Percentiles rank a stretch among this genome's conserved stretches.
Conservation (phyloP, 2,113 vertebrate genomes). For the Zootoca vivipara region DNA sequence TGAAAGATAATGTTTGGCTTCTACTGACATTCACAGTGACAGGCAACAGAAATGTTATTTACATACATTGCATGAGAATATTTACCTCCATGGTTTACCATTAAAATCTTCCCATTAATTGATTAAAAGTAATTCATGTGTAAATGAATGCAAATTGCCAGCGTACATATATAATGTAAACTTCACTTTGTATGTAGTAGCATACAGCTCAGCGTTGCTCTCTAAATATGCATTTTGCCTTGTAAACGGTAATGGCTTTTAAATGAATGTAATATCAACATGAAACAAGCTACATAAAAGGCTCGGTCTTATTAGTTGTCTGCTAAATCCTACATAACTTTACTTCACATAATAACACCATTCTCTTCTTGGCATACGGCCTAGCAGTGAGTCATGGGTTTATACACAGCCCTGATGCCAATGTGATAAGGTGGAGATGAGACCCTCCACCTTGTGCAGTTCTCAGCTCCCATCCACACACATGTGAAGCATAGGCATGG, state of each 20-base stretch:
- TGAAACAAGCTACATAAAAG: neutral
- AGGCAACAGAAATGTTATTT: slow-evolving; percentile 69
- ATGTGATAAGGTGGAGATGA: neutral
- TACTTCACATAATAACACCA: neutral
- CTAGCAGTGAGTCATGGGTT: neutral
- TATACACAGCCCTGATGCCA: neutral
- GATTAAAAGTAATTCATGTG: slow-evolving; percentile 69
- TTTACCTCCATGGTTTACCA: slow-evolving; percentile 59
- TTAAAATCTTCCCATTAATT: slow-evolving; percentile 69
- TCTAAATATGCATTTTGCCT: slow-evolving; percentile 20
- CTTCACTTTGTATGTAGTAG: slow-evolving; percentile 38
- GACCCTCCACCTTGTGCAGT: neutral
- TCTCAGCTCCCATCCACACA: neutral
- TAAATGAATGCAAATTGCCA: slow-evolving; percentile 70
- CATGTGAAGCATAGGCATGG: neutral
- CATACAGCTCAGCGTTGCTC: neutral
- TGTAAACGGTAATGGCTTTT: slow-evolving; percentile 1
- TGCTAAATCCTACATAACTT: neutral
- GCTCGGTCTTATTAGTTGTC: neutral
- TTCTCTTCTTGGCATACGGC: neutral
- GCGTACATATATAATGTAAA: slow-evolving; percentile 68
- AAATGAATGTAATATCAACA: slow-evolving; percentile 7
- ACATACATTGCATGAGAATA: slow-evolving; percentile 63
- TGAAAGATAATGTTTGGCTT: slow-evolving; percentile 51
- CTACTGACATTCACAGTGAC: slow-evolving; percentile 67